Percentiles rank a stretch among this genome's conserved stretches.
Evolutionary conservation across 2,888 invertebrate genomes (phyloP).

Genomic region (Tetragonula carbonaria): DNA sequence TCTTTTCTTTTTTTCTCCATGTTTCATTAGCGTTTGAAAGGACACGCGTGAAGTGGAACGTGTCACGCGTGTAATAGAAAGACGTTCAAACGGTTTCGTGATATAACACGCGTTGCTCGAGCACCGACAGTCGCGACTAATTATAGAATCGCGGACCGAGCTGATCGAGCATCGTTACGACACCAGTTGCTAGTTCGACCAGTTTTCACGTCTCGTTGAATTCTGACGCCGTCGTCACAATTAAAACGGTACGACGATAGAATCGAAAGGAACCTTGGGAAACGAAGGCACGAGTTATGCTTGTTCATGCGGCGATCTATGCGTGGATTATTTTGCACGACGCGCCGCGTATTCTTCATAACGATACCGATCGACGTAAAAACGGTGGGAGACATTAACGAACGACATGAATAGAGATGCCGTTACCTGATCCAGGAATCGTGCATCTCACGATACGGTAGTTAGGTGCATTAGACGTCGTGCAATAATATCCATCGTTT

Average conservation of each 20-base stretch:
- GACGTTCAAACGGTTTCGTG: background rate
- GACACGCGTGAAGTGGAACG: background rate
- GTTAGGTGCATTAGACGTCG: background rate
- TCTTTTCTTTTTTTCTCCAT: background rate
- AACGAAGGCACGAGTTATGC: background rate
- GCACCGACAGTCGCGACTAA: background rate
- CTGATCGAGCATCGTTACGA: background rate
- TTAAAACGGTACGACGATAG: too few relatives aligned
- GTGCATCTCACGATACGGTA: background rate
- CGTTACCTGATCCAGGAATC: conserved; percentile 18
- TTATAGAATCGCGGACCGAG: conserved; percentile 30
- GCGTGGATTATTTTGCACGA: background rate
- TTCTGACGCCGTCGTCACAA: background rate
- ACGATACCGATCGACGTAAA: conserved; percentile 2
- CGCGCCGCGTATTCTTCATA: background rate
- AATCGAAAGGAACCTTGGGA: background rate
- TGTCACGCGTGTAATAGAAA: background rate
- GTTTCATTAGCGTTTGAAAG: background rate
- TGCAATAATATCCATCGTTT: background rate
- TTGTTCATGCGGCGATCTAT: conserved; percentile 12
- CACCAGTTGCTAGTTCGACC: background rate
- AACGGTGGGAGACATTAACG: conserved; percentile 11
- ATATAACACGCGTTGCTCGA: background rate
- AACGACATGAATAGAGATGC: background rate
- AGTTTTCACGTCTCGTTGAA: conserved; percentile 13